Evolutionary conservation across 2,888 invertebrate genomes (phyloP).

Genomic region (Gerris lacustris): DNA sequence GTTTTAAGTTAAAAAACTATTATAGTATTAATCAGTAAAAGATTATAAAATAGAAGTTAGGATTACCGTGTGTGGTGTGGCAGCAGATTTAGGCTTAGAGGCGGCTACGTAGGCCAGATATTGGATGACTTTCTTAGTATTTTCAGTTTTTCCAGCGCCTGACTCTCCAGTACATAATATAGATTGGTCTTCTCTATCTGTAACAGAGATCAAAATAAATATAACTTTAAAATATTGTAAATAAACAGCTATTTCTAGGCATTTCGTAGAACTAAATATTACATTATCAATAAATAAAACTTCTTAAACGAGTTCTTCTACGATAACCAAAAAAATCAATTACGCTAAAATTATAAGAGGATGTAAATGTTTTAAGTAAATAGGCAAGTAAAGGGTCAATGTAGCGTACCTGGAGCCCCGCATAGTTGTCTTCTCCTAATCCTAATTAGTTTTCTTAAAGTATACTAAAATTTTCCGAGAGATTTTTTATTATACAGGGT

Average conservation of each 20-base stretch:
- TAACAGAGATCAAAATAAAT: constrained; percentile 30
- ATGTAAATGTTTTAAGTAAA: too few relatives aligned
- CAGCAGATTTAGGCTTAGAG: constrained; percentile 76
- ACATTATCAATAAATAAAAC: not conserved
- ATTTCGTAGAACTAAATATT: not conserved
- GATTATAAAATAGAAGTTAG: not conserved
- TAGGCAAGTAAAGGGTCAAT: too few relatives aligned
- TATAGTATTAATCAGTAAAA: not conserved
- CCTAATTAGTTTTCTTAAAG: too few relatives aligned
- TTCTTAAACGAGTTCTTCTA: not conserved
- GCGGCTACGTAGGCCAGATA: constrained; percentile 99
- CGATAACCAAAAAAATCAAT: too few relatives aligned
- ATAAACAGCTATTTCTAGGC: too few relatives aligned
- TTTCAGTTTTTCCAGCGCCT: constrained; percentile 99
- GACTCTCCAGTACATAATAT: constrained; percentile 99
- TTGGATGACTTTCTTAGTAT: constrained; percentile 99
- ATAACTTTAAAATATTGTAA: not conserved
- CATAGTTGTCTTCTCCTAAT: too few relatives aligned
- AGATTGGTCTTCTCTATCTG: constrained; percentile 98
- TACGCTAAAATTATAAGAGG: too few relatives aligned
- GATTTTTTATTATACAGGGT: too few relatives aligned
- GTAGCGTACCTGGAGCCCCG: too few relatives aligned
- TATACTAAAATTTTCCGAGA: too few relatives aligned
- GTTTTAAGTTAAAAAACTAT: not conserved
- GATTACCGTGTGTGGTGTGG: constrained; percentile 37